Evolutionary conservation across 37 sponge, comb jelly and placozoan species (phyloP).

Genomic region (Crambe crambe): DNA sequence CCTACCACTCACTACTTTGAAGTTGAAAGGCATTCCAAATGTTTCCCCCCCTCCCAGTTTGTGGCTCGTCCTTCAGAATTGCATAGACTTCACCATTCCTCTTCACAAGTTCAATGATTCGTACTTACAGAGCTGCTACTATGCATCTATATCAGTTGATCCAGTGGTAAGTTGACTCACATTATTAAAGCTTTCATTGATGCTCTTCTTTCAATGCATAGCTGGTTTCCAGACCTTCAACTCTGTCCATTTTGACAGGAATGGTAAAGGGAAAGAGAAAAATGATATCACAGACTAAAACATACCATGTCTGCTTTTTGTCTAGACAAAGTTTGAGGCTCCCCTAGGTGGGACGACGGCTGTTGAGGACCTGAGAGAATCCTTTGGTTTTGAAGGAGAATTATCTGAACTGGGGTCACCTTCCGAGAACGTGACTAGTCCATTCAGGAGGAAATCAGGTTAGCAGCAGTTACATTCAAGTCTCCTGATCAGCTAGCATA

Average conservation of each 20-base stretch:
- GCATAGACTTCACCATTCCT: slow-evolving; percentile 47
- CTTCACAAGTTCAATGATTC: slow-evolving; percentile 57
- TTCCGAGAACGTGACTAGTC: neutral
- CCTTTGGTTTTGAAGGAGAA: slow-evolving; percentile 43
- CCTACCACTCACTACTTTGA: too few relatives aligned
- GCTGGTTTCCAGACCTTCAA: slow-evolving; percentile 2
- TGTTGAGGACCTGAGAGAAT: slow-evolving; percentile 36
- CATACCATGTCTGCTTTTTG: neutral
- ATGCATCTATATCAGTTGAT: slow-evolving; percentile 46
- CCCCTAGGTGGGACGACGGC: slow-evolving; percentile 35
- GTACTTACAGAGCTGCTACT: slow-evolving; percentile 40
- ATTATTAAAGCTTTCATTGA: neutral
- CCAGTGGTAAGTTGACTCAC: slow-evolving; percentile 35
- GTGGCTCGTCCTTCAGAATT: slow-evolving; percentile 43
- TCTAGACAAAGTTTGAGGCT: slow-evolving; percentile 3
- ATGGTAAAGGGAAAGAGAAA: neutral
- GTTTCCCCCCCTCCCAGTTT: too few relatives aligned
- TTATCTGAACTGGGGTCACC: neutral
- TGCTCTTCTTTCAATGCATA: neutral
- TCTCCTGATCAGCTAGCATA: neutral
- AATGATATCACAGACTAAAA: neutral
- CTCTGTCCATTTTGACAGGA: slow-evolving; percentile 13
- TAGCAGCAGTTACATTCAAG: neutral
- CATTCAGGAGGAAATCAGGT: slow-evolving; percentile 19
- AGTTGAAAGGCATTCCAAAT: too few relatives aligned